Conservation (phyloP, 2,797 vertebrate genomes). For the Hydrophis major region DNA sequence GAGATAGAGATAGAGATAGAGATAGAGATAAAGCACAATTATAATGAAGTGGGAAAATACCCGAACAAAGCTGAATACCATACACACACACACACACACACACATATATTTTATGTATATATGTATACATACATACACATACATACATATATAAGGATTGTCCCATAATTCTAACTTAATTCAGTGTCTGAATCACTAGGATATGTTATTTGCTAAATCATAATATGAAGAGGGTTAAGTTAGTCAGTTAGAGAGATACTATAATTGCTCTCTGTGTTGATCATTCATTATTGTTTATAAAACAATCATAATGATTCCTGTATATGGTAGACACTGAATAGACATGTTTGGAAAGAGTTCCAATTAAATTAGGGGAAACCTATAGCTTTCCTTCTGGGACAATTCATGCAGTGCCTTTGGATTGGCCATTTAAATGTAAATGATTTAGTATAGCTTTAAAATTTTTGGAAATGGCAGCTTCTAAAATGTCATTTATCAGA, state of each 20-base stretch:
- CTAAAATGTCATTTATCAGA: not conserved
- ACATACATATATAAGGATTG: not conserved
- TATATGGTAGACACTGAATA: not conserved
- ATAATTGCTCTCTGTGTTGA: not conserved
- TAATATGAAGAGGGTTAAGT: not conserved
- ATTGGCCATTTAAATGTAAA: not conserved
- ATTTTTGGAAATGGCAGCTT: not conserved
- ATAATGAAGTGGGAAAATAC: no score
- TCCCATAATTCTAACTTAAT: not conserved
- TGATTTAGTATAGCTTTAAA: not conserved
- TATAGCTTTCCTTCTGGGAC: not conserved
- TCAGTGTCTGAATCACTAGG: not conserved
- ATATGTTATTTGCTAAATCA: not conserved
- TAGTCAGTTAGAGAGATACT: not conserved
- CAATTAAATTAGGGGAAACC: not conserved
- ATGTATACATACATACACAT: no score
- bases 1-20: no score
- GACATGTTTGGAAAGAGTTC: not conserved
- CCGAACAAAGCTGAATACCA: no score
- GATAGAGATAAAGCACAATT: no score
- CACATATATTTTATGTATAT: no score
- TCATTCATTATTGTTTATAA: not conserved
- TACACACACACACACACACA: no score
- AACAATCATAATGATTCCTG: not conserved
- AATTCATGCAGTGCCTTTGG: not conserved